A percentile compares a stretch with the other conserved stretches of the same genome.
Conservation (phyloP, 2,888 invertebrate genomes). For the Drosophila fulvimacula region DNA sequence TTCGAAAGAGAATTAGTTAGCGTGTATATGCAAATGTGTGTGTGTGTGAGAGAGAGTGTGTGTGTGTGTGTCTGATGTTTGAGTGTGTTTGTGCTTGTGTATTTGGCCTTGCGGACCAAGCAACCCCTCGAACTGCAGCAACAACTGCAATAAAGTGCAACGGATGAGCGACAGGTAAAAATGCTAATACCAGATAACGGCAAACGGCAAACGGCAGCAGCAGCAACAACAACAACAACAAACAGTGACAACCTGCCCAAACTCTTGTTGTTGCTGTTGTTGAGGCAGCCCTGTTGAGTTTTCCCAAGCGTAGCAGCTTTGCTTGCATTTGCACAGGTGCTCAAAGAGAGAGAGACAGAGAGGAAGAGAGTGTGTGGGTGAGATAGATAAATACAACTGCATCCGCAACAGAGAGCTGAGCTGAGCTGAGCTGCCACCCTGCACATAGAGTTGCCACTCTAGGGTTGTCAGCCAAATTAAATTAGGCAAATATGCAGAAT, state of each 20-base stretch:
- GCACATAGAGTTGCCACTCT: background rate
- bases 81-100: conserved; percentile 17
- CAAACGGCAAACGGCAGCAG: conserved; percentile 47
- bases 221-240: conserved; percentile 37
- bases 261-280: conserved; percentile 18
- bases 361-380: conserved; percentile 6
- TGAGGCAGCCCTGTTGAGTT: conserved; percentile 44
- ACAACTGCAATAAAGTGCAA: conserved; percentile 38
- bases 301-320: conserved; percentile 49
- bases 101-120: conserved; percentile 19
- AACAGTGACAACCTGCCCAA: conserved; percentile 44
- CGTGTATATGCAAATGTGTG: background rate
- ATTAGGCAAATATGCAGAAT: background rate
- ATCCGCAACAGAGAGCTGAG: conserved; percentile 27
- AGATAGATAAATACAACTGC: conserved; percentile 2
- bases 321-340: conserved; percentile 55
- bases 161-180: conserved; percentile 69
- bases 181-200: conserved; percentile 66
- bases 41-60: background rate
- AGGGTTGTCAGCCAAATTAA: background rate
- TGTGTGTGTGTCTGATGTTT: background rate
- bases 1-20: background rate
- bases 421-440: conserved; percentile 17
- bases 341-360: conserved; percentile 9
- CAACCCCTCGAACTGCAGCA: conserved; percentile 44